Conservation (phyloP, 2,113 vertebrate genomes). For the Bubo blakistoni region DNA sequence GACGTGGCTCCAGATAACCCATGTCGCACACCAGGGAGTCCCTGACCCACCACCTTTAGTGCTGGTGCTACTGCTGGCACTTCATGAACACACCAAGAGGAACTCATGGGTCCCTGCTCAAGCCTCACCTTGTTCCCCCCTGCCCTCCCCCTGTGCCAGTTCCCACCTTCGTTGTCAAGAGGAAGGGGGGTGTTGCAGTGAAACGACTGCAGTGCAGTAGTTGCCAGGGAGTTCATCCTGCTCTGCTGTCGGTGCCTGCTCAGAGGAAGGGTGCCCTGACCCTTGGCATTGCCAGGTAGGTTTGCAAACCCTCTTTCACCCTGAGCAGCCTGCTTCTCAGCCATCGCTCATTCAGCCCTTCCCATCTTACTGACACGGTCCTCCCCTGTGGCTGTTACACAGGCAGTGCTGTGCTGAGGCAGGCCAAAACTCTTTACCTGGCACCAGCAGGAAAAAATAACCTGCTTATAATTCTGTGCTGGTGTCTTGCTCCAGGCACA, state of each 20-base stretch:
- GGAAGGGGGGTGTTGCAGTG: neutral
- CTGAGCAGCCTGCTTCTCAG: neutral
- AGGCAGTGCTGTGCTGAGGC: neutral
- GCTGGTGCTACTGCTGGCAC: neutral
- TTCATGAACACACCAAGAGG: neutral
- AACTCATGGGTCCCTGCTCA: neutral
- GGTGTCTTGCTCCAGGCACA: neutral
- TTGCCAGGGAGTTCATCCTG: neutral
- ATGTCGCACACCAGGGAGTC: neutral
- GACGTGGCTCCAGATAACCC: neutral
- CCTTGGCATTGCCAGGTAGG: neutral
- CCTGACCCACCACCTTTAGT: neutral
- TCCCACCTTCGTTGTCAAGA: neutral
- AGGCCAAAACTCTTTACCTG: neutral
- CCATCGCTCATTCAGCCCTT: neutral
- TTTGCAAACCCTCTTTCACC: neutral
- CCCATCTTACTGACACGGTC: neutral
- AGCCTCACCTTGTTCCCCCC: neutral
- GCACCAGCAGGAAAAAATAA: neutral
- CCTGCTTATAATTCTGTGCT: neutral
- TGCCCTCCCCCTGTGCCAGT: neutral
- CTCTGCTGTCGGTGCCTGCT: neutral
- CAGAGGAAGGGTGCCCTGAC: neutral
- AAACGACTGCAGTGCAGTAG: neutral
- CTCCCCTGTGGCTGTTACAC: neutral